Evolutionary conservation across 1,140 invertebrate genomes (phyloP), one percentile per base, ranked within the genome.

Genomic region (Bombus pyrosoma): DNA sequence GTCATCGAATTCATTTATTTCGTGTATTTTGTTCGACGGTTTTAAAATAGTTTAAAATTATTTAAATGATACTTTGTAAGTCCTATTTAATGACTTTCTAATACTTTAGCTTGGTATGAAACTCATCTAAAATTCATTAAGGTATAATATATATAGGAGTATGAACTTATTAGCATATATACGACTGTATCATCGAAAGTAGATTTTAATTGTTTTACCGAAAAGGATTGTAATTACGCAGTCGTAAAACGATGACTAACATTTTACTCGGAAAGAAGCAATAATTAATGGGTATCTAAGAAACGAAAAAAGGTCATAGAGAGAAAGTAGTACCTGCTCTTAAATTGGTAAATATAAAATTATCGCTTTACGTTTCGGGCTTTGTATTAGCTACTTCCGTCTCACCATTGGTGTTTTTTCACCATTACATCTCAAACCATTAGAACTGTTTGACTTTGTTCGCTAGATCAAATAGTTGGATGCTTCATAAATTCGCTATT

Each of bases 401-500:
- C 25, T 28, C 69, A 2, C n/a, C n/a, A n/a, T n/a, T n/a, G n/a
- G n/a, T 43, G 6, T 1, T 32, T 43, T 22, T 9, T 15, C 8
- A 12, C 22, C 66, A 9, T 15, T 18, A 32, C 1, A 18, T 15
- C n/a, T 6, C n/a, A 22, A 53, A 53, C 5, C 18, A 22, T 68
- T 34, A 22, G 28, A 71, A 18, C 66, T 9, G 12, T n/a, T n/a
- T 41, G n/a, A n/a, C 3, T 39, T 8, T 32, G n/a, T 32, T 32
- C 28, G 0, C 2, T 72, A 32, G 25, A 9, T 37, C 43, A 9
- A 41, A n/a, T 28, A 57, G 37, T 39, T 6, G 10, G 18, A n/a
- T 41, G 18, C 53, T 37, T 53, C 43, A 10, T 80, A 83, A 73
- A 80, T 80, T 68, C 39, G 25, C 43, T 25, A 12, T 78, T 62